These are phyloP conservation scores for Tenualosa thibaudeaui DNA, from an alignment of 2,797 vertebrate species.

Conservation along the genomic window DNA sequence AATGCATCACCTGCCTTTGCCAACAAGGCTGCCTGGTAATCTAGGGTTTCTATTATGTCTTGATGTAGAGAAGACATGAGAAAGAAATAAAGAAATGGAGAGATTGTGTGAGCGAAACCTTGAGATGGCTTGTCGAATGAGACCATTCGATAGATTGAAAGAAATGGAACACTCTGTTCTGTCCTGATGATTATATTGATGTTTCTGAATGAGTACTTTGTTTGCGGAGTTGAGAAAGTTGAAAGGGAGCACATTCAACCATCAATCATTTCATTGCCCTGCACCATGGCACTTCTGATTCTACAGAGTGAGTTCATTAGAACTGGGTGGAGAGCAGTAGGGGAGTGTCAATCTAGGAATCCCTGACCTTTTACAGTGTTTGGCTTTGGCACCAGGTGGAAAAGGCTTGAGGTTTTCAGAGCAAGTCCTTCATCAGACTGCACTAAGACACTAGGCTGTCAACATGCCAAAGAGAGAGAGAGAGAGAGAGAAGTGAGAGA, in stretches of 20 bases:
- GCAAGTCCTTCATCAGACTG: neutral
- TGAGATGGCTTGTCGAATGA: neutral
- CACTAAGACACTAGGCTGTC: neutral
- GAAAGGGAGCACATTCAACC: neutral
- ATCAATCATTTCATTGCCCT: neutral
- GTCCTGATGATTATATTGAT: neutral
- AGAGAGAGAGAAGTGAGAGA: neutral
- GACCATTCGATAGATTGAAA: neutral
- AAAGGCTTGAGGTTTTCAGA: neutral
- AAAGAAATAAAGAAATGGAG: neutral
- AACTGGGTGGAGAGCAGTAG: neutral
- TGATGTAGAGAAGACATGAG: neutral
- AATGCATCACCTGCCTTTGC: neutral
- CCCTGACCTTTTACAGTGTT: neutral
- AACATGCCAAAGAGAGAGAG: neutral
- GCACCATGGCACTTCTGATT: neutral
- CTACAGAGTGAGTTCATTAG: neutral
- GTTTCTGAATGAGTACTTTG: neutral
- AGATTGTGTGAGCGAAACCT: neutral
- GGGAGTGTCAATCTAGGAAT: neutral
- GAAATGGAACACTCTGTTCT: neutral
- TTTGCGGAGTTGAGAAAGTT: neutral
- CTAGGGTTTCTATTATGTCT: neutral
- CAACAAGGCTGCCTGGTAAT: neutral
- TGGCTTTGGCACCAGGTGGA: neutral